A percentile compares a stretch with the other conserved stretches of the same genome.
These are phyloP conservation scores for Megatriorchis doriae DNA, from an alignment of 2,113 vertebrate genomes.

Conservation along the genomic window DNA sequence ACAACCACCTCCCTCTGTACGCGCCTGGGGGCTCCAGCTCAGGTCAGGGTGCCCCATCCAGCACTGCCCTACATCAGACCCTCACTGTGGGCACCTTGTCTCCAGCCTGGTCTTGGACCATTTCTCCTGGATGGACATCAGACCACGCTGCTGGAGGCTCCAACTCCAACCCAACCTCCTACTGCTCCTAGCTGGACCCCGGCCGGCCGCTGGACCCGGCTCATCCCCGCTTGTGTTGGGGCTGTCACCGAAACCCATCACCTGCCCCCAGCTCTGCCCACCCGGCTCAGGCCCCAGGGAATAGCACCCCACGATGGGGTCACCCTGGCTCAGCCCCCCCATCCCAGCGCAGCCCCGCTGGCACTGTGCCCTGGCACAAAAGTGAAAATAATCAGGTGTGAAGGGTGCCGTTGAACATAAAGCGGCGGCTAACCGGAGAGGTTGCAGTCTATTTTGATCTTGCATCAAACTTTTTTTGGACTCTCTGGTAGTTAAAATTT, in stretches of 20 bases:
- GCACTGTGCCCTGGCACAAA: too few species aligned
- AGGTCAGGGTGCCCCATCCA: too few species aligned
- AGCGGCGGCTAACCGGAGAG: not conserved
- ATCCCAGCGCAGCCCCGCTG: fast-evolving
- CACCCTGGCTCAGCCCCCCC: fast-evolving
- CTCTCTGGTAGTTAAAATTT: not conserved
- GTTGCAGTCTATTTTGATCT: not conserved
- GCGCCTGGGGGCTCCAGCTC: not conserved
- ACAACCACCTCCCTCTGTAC: not conserved
- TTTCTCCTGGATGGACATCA: not conserved
- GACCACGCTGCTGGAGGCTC: not conserved
- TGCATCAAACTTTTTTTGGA: not conserved
- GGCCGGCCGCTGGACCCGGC: not conserved
- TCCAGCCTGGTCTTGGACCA: not conserved
- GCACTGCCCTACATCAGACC: not conserved
- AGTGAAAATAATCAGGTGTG: not conserved
- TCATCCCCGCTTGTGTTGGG: fast-evolving
- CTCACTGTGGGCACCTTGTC: not conserved
- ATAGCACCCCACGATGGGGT: not conserved
- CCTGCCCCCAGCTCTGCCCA: not conserved
- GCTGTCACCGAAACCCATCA: not conserved
- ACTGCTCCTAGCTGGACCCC: not conserved
- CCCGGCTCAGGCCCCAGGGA: not conserved
- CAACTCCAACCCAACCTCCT: not conserved
- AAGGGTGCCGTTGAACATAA: not conserved